These are phyloP conservation scores for Bactericera cockerelli DNA, from an alignment of 1,140 invertebrate species.

Conservation along the genomic window DNA sequence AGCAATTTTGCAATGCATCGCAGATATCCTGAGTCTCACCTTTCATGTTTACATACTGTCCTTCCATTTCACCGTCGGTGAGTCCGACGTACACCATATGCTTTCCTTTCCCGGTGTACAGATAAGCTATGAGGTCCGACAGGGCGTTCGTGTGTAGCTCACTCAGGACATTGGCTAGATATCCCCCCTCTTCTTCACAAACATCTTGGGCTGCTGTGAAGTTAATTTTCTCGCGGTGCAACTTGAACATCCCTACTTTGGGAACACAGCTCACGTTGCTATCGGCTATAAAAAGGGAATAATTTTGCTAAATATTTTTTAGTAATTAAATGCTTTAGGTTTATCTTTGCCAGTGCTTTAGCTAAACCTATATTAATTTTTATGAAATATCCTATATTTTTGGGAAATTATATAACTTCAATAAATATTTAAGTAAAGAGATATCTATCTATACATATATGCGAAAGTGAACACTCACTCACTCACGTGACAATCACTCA, in stretches of 20 bases:
- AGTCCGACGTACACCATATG: conserved; percentile 37
- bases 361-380: not conserved
- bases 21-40: no score
- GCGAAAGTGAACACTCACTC: no score
- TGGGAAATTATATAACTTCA: not conserved
- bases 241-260: conserved; percentile 37
- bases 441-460: no score
- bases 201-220: conserved; percentile 34
- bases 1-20: no score
- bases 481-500: no score
- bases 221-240: conserved; percentile 34
- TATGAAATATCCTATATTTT: not conserved
- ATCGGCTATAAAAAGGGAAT: conserved; percentile 14
- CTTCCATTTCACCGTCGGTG: conserved; percentile 29
- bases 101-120: conserved; percentile 23
- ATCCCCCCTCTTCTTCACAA: conserved; percentile 37
- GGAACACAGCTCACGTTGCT: conserved; percentile 21
- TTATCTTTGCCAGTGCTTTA: not conserved
- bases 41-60: conserved; percentile 30
- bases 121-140: conserved; percentile 8
- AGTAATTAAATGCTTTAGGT: not conserved
- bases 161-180: conserved; percentile 39
- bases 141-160: conserved; percentile 38
- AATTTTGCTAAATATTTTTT: not conserved
- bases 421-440: not conserved